A percentile compares a stretch with the other conserved stretches of the same genome.
Conservation (phyloP, 2,888 invertebrate genomes). For the Limenitis camilla region DNA sequence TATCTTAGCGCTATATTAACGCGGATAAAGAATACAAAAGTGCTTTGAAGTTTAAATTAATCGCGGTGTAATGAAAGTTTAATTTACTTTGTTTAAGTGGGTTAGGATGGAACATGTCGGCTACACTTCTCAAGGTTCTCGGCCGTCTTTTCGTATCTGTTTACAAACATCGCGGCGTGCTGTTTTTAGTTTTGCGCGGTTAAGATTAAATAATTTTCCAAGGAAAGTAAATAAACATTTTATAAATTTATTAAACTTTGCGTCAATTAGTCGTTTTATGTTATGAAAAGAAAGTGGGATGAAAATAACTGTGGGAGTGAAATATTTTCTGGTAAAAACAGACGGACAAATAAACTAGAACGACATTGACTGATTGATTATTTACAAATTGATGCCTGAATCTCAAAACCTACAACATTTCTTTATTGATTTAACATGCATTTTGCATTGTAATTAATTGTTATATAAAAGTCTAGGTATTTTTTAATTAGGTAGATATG, state of each 20-base stretch:
- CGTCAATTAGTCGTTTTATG: slow-evolving; percentile 11
- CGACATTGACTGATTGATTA: too few species aligned
- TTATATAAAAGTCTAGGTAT: too few species aligned
- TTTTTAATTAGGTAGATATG: too few species aligned
- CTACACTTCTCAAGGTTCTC: slow-evolving; percentile 61
- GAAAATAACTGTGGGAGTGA: background rate
- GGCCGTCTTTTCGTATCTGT: slow-evolving; percentile 45
- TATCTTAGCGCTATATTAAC: slow-evolving; percentile 27
- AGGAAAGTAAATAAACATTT: slow-evolving; percentile 45
- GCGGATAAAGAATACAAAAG: slow-evolving; percentile 25
- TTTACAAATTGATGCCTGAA: too few species aligned
- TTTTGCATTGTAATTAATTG: too few species aligned
- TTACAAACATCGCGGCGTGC: slow-evolving; percentile 60
- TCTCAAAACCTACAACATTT: too few species aligned
- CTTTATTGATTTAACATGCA: too few species aligned
- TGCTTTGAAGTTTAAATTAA: slow-evolving; percentile 37
- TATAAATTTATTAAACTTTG: slow-evolving; percentile 20
- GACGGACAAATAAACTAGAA: too few species aligned
- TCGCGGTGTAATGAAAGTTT: slow-evolving; percentile 33
- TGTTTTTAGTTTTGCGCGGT: slow-evolving; percentile 55
- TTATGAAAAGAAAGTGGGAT: background rate
- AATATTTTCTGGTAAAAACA: background rate
- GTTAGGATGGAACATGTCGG: slow-evolving; percentile 58
- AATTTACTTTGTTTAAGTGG: slow-evolving; percentile 35
- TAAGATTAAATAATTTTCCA: slow-evolving; percentile 60